phyloP scores from a whole-genome alignment of 2,113 vertebrate genomes.

The Trinectes maculatus region DNA sequence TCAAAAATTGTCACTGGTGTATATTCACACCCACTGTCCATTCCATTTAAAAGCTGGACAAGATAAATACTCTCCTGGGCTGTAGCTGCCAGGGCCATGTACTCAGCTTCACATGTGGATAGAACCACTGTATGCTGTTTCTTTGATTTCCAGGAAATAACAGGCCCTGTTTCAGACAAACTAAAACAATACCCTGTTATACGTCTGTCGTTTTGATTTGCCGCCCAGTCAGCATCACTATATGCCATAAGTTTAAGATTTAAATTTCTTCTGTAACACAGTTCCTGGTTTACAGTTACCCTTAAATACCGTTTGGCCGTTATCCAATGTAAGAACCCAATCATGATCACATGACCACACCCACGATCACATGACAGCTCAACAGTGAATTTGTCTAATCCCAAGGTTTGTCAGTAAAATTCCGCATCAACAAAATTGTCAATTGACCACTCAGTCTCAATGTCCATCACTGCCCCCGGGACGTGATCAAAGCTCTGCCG shows the following conservation, averaged over 20 bases:
- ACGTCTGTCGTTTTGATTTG: not conserved
- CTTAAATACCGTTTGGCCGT: not conserved
- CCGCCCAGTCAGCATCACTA: not conserved
- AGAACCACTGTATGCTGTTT: not conserved
- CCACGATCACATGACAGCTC: no score
- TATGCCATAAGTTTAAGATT: not conserved
- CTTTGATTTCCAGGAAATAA: not conserved
- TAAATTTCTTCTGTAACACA: not conserved
- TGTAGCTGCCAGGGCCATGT: not conserved
- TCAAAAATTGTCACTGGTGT: not conserved
- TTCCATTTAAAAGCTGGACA: not conserved
- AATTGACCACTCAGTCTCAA: no score
- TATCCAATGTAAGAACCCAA: not conserved
- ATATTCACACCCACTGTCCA: not conserved
- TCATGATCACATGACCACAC: no score
- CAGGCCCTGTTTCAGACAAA: not conserved
- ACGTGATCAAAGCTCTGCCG: no score
- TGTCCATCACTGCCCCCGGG: no score
- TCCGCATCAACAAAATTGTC: no score
- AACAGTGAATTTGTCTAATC: no score
- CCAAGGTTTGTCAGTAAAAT: no score
- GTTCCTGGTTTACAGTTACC: not conserved
- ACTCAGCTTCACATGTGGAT: not conserved
- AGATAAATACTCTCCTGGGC: not conserved
- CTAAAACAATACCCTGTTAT: not conserved